Conservation (phyloP, 2,797 vertebrate species). For the Melanotaenia maccullochi region DNA sequence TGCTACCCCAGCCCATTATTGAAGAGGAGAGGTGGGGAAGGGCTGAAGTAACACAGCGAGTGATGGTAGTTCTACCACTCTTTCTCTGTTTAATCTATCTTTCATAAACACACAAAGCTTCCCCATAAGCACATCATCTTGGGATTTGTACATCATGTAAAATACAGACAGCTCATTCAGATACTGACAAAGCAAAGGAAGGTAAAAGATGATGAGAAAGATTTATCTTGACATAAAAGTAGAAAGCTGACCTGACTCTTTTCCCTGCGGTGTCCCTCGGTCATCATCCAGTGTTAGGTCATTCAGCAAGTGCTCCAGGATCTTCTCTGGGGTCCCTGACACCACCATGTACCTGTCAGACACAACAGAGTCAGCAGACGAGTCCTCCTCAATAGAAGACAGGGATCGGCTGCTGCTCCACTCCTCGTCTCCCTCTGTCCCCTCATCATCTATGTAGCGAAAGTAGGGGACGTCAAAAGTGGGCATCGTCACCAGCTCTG, state of each 20-base stretch:
- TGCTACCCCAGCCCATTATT: constrained; percentile 38
- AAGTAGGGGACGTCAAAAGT: constrained; percentile 99
- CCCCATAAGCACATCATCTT: not conserved
- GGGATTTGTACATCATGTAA: not conserved
- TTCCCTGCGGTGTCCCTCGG: constrained; percentile 71
- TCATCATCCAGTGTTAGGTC: constrained; percentile 91
- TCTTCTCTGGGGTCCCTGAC: constrained; percentile 94
- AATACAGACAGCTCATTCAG: not conserved
- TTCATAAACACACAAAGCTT: constrained; percentile 4
- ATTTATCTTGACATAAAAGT: constrained; percentile 11
- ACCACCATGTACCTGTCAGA: constrained; percentile 94
- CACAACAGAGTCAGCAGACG: constrained; percentile 88
- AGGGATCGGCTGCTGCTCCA: constrained; percentile 95
- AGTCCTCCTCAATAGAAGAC: constrained; percentile 94
- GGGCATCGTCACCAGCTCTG: constrained; percentile 85
- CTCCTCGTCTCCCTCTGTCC: constrained; percentile 91
- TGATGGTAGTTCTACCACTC: constrained; percentile 22
- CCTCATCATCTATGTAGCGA: constrained; percentile 98
- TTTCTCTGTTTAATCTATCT: constrained; percentile 1
- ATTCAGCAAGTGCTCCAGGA: constrained; percentile 93
- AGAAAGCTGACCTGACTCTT: constrained; percentile 88
- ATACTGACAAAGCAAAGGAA: not conserved
- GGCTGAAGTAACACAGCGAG: constrained; percentile 34
- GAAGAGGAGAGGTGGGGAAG: constrained; percentile 5
- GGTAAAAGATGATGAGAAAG: constrained; percentile 7